Base-by-base conservation (phyloP, 1,140 invertebrate genomes). In the Rhysida immarginata region DNA sequence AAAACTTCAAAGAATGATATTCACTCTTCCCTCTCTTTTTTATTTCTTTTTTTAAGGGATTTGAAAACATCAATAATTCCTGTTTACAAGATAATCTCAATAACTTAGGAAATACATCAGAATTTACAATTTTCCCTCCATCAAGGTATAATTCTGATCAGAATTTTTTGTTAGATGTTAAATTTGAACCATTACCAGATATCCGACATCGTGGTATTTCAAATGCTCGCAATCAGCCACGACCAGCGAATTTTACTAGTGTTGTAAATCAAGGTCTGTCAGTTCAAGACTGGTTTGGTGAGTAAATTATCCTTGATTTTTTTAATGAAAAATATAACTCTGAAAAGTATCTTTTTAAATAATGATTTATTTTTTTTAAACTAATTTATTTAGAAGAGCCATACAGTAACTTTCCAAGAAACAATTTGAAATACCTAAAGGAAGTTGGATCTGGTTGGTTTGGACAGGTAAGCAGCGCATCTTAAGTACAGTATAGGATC, bases 371-470 rank as follows among this genome's bases (percentile, higher is more conserved):
- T 35, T 35, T 16, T 35, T 35, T 35, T 8, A 35, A 35, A 35
- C 27, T 59, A 35, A 46, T 51, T 58, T 23, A 16, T 73, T 70
- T 62, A 79, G 78, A 76, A 59, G 74, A 76, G 14, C 69, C 73
- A 1, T 72, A 78, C 44, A 74, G 75, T 49, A 81, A 86, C 66
- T 84, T 89, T 63, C 82, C 86, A 0, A 74, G 87, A 60, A 80
- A 79, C 59, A 80, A 82, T 63, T 68, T 91, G 44, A 83, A 87
- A 64, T 93, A 89, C 67, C 74, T 89, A 1, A 77, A 80, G 62
- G 86, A 90, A 71, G 76, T 90, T 46, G 86, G 87, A 2, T 78
- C 78, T 62, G 86, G 86, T 23, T 90, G 87, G 86, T 93, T 90
- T 74, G 88, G 87, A 41, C 81, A 83, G 70, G 82, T 84, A 69